Percentiles rank a stretch among this genome's conserved stretches.
phyloP scores from a whole-genome alignment of 2,113 vertebrate species.

The Hippopotamus amphibius region DNA sequence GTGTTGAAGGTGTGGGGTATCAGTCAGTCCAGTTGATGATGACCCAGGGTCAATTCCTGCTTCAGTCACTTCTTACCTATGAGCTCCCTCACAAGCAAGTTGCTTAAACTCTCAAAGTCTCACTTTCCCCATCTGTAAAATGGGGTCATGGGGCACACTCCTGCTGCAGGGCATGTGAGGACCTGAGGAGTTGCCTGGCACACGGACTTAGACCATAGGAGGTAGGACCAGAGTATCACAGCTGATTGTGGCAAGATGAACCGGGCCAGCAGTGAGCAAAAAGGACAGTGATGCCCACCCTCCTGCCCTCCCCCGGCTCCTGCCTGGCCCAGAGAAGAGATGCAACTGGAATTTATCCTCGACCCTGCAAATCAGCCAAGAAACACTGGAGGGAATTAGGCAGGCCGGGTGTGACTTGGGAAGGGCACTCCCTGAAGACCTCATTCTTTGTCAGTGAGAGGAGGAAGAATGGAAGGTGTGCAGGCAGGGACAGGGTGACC shows the following conservation, averaged over 20 bases:
- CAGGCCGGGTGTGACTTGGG: background rate
- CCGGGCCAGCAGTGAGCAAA: background rate
- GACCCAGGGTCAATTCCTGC: background rate
- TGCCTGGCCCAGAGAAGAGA: background rate
- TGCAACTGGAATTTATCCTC: background rate
- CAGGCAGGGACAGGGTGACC: background rate
- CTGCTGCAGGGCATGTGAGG: background rate
- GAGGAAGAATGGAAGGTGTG: background rate
- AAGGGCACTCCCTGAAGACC: background rate
- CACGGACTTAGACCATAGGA: background rate
- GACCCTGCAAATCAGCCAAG: background rate
- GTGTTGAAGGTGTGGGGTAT: background rate
- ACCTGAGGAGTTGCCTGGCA: background rate
- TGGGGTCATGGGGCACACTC: background rate
- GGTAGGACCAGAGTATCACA: background rate
- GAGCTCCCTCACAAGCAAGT: background rate
- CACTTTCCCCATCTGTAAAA: background rate
- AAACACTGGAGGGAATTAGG: background rate
- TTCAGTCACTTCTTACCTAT: background rate
- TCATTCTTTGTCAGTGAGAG: background rate
- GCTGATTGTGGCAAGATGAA: background rate
- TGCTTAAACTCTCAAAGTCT: background rate
- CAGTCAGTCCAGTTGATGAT: background rate
- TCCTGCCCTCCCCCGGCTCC: fast-evolving
- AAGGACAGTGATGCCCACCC: background rate